Conservation (phyloP, 2,113 vertebrate species). For the Amazona guildingii region DNA sequence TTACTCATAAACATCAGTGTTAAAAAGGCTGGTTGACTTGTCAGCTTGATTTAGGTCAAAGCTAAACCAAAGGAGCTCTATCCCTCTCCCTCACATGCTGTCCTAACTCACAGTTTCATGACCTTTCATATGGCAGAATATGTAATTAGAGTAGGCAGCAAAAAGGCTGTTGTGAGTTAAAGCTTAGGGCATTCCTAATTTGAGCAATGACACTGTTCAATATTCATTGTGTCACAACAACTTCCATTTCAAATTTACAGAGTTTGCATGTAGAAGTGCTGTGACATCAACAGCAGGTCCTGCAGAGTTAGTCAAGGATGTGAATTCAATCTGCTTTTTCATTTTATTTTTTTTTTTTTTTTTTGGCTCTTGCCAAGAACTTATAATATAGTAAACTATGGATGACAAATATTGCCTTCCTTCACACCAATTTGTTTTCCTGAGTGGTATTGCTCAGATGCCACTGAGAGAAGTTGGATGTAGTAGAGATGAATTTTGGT, state of each 20-base stretch:
- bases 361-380: not conserved
- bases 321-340: not conserved
- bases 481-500: not conserved
- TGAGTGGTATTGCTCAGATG: not conserved
- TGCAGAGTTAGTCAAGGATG: not conserved
- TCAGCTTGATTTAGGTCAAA: constrained; percentile 44
- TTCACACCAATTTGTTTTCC: not conserved
- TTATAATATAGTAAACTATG: not conserved
- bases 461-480: not conserved
- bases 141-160: constrained; percentile 33
- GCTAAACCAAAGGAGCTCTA: not conserved
- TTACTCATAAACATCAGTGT: not conserved
- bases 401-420: not conserved
- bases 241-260: not conserved
- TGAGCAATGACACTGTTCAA: constrained; percentile 13
- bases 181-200: not conserved
- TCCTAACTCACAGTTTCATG: not conserved
- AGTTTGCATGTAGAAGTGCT: not conserved
- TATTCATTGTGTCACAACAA: constrained; percentile 28
- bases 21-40: constrained; percentile 12
- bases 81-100: not conserved
- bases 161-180: constrained; percentile 26
- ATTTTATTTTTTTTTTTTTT: not conserved
- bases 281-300: not conserved
- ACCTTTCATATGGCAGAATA: constrained; percentile 31